Conservation (phyloP, 92 coral and sea anemone species). For the Virgularia gustaviana region DNA sequence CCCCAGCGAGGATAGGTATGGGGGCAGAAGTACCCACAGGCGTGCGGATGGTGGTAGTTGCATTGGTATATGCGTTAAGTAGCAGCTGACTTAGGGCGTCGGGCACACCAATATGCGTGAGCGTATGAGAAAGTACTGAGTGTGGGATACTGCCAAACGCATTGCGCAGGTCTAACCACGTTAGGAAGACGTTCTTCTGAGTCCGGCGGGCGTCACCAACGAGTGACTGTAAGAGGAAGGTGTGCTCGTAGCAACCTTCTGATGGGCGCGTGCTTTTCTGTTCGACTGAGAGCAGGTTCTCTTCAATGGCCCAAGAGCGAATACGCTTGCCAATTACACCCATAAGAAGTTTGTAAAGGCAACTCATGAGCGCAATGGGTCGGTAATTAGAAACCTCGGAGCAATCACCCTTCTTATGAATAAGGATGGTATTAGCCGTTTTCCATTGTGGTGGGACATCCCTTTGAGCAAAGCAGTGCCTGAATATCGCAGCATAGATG, state of each 20-base stretch:
- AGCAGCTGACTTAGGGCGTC: neutral
- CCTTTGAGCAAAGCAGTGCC: neutral
- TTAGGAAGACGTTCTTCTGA: neutral
- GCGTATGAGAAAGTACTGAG: neutral
- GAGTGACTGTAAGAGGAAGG: conserved; percentile 7
- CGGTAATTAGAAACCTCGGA: neutral
- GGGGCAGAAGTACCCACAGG: neutral
- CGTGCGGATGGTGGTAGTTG: conserved; percentile 8
- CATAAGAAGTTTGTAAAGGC: neutral
- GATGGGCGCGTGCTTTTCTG: conserved; percentile 15
- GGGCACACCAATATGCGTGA: conserved; percentile 4
- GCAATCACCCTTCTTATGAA: conserved; percentile 3
- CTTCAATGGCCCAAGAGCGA: neutral
- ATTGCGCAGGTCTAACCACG: conserved; percentile 13
- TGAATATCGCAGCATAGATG: neutral
- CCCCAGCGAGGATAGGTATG: neutral
- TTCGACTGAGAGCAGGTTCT: neutral
- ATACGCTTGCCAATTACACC: neutral
- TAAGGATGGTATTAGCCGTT: neutral
- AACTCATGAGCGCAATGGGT: neutral
- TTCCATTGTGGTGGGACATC: neutral
- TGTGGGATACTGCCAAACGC: conserved; percentile 22
- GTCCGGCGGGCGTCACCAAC: neutral
- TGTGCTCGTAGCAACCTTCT: conserved; percentile 16
- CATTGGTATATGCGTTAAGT: neutral